Evolutionary conservation across 2,888 invertebrate genomes (phyloP).

Genomic region (Volucella inflata): DNA sequence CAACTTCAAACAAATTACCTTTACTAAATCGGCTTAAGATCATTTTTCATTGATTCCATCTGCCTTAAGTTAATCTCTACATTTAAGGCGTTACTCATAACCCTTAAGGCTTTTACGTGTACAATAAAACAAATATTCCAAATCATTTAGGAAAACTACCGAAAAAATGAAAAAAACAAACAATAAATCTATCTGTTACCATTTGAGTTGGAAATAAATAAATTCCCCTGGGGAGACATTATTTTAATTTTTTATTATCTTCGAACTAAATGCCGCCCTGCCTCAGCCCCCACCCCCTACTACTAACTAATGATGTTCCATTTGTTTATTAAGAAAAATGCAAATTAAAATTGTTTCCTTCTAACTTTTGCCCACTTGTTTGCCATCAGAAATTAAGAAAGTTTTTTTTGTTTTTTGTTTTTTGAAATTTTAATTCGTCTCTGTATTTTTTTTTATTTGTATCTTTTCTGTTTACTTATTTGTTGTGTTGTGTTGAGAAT

Average conservation of each 20-base stretch:
- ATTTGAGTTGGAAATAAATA: constrained; percentile 34
- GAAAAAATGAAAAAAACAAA: too few species aligned
- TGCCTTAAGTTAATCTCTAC: too few species aligned
- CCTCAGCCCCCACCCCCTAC: background rate
- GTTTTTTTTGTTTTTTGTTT: constrained; percentile 8
- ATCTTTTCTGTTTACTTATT: constrained; percentile 10
- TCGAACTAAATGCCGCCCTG: background rate
- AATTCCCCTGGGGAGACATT: constrained; percentile 20
- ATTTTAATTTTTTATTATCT: background rate
- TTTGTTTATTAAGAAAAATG: constrained; percentile 47
- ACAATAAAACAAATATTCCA: too few species aligned
- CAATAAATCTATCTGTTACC: background rate
- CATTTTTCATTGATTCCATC: too few species aligned
- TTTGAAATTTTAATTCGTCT: background rate
- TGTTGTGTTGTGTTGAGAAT: background rate
- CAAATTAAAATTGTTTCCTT: constrained; percentile 19
- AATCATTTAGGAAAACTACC: too few species aligned
- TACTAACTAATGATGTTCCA: constrained; percentile 3
- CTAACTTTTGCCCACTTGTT: constrained; percentile 21
- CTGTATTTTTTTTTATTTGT: too few species aligned
- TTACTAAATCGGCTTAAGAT: too few species aligned
- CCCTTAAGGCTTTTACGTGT: too few species aligned
- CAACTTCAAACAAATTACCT: too few species aligned
- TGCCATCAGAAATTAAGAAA: constrained; percentile 12
- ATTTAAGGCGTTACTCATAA: too few species aligned